phyloP scores from a whole-genome alignment of 2,888 invertebrate genomes.

The Cheilosia grossa region DNA sequence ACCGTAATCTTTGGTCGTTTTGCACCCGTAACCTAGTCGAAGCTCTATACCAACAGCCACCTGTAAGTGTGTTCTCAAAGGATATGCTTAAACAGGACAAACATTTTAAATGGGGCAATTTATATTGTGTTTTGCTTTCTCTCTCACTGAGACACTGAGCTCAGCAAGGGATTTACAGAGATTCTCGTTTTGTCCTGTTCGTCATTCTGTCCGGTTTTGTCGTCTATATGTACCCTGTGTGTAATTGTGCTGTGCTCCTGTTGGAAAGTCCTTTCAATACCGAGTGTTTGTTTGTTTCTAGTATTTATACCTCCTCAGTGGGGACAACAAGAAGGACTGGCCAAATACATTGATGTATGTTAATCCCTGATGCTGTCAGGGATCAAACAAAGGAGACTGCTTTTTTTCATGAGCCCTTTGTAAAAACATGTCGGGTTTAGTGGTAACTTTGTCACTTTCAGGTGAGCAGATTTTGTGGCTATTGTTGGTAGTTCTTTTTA shows the following conservation, averaged over 20 bases:
- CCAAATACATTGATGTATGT: conserved; percentile 65
- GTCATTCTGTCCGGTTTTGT: conserved; percentile 37
- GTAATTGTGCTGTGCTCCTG: conserved; percentile 18
- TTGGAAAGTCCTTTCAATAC: conserved; percentile 44
- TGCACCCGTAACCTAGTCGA: conserved; percentile 49
- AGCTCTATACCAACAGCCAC: conserved; percentile 37
- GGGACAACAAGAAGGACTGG: neutral
- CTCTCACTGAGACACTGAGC: conserved; percentile 42
- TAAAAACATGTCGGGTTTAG: conserved; percentile 1
- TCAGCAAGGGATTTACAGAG: conserved; percentile 64
- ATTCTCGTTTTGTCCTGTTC: conserved; percentile 52
- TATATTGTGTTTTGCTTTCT: conserved; percentile 51
- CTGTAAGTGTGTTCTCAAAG: conserved; percentile 68
- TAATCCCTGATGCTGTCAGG: conserved; percentile 67
- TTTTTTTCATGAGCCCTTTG: conserved; percentile 12
- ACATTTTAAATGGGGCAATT: conserved; percentile 71
- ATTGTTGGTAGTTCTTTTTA: conserved; percentile 7
- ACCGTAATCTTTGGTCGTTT: conserved; percentile 44
- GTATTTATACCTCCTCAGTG: conserved; percentile 34
- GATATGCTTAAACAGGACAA: conserved; percentile 62
- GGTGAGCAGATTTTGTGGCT: conserved; percentile 10
- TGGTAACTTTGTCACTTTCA: conserved; percentile 26
- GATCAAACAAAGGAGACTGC: conserved; percentile 55
- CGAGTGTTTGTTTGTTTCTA: conserved; percentile 52
- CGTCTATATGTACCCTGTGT: conserved; percentile 39